A percentile compares a stretch with the other conserved stretches of the same genome.
phyloP scores from a whole-genome alignment of 2,888 invertebrate genomes.

The Sinopyrophorus schimmeli region DNA sequence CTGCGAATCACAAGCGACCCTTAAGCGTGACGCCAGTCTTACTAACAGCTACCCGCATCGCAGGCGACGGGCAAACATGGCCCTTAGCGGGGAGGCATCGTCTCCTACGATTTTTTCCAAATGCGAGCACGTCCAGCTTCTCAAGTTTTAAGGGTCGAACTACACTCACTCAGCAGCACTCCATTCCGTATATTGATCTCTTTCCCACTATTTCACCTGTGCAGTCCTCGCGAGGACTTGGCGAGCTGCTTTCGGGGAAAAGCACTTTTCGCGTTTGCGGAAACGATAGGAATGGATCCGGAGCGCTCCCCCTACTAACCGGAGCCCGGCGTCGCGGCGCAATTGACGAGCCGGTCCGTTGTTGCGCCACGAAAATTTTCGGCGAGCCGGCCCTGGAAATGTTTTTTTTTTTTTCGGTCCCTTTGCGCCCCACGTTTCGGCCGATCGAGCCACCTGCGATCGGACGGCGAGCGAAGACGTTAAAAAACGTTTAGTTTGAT shows the following conservation, averaged over 20 bases:
- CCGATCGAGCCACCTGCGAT: no score
- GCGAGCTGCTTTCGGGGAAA: conserved; percentile 33
- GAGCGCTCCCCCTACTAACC: conserved; percentile 31
- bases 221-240: conserved; percentile 33
- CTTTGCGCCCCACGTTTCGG: no score
- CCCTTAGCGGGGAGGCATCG: conserved; percentile 27
- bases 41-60: conserved; percentile 28
- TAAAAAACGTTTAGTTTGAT: no score
- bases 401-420: no score
- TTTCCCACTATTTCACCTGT: conserved; percentile 42
- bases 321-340: conserved; percentile 23
- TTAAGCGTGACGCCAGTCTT: conserved; percentile 30
- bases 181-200: conserved; percentile 43
- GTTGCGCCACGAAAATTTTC: conserved; percentile 30
- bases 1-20: conserved; percentile 30
- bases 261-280: conserved; percentile 30
- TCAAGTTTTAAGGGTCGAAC: conserved; percentile 25
- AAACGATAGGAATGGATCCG: conserved; percentile 29
- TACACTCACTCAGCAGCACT: conserved; percentile 34
- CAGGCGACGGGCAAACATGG: conserved; percentile 26
- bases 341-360: conserved; percentile 27
- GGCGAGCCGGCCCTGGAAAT: no score
- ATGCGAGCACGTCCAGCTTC: conserved; percentile 26
- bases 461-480: no score
- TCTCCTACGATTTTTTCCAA: conserved; percentile 22